Conservation (phyloP, 2,797 vertebrate genomes). For the Salmo trutta region DNA sequence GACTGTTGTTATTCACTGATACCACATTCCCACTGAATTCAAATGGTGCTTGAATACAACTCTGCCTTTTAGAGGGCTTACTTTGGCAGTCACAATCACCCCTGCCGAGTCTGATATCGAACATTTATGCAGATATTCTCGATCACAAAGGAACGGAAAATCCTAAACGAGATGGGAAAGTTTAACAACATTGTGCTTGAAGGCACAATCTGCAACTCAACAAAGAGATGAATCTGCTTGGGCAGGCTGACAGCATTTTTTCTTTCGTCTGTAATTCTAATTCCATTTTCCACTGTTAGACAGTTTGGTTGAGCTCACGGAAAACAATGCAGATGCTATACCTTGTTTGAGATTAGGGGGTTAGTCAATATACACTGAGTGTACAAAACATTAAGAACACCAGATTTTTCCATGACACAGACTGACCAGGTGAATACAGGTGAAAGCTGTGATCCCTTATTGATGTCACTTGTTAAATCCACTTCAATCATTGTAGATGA, state of each 20-base stretch:
- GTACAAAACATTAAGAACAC: too few species aligned
- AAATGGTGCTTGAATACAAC: neutral
- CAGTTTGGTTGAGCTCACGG: neutral
- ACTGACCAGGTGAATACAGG: too few species aligned
- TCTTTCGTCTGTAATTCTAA: neutral
- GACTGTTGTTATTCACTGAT: neutral
- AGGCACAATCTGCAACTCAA: neutral
- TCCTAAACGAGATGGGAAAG: neutral
- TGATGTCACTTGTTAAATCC: too few species aligned
- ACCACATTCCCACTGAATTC: neutral
- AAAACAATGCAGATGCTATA: neutral
- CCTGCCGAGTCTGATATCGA: neutral
- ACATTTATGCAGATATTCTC: neutral
- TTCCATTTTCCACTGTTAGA: neutral
- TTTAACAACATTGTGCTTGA: neutral
- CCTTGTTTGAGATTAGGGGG: neutral
- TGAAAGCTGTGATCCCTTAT: too few species aligned
- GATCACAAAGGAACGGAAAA: neutral
- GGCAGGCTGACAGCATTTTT: neutral
- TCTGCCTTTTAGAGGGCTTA: neutral
- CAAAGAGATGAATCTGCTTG: neutral
- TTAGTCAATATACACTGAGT: neutral
- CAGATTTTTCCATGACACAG: too few species aligned
- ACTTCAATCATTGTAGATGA: too few species aligned
- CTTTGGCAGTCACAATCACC: neutral